Evolutionary conservation across 1,140 invertebrate genomes (phyloP).

Genomic region (Halesus radiatus): DNA sequence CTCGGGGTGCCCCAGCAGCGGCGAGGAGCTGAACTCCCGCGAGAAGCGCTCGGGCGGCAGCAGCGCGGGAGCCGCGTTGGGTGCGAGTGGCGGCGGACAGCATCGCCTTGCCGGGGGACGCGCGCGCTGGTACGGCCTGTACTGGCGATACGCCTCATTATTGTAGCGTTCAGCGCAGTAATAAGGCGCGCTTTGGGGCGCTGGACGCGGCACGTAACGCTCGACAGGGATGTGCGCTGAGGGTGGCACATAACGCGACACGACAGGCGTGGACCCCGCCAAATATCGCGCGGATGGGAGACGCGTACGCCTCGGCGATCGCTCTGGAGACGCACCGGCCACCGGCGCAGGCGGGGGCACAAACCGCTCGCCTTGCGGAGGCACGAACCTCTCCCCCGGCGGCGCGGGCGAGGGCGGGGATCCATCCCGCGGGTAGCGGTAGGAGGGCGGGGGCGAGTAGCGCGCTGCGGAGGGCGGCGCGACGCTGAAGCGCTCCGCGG

Average conservation of each 20-base stretch:
- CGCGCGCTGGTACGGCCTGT: conserved; percentile 66
- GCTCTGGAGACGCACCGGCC: conserved; percentile 71
- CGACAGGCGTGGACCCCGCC: conserved; percentile 39
- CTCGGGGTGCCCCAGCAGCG: conserved; percentile 69
- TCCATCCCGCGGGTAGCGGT: conserved; percentile 62
- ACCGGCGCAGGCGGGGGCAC: conserved; percentile 60
- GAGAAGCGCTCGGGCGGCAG: conserved; percentile 60
- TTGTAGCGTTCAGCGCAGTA: conserved; percentile 67
- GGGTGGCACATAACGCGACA: conserved; percentile 73
- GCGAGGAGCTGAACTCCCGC: conserved; percentile 66
- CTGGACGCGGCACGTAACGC: conserved; percentile 76
- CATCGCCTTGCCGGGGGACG: conserved; percentile 67
- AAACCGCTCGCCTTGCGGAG: conserved; percentile 59
- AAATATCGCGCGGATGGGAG: conserved; percentile 62
- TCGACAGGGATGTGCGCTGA: conserved; percentile 79
- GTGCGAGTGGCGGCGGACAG: conserved; percentile 69
- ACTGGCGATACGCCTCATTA: conserved; percentile 69
- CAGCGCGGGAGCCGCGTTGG: conserved; percentile 68
- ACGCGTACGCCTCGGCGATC: conserved; percentile 64
- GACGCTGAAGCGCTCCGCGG: conserved; percentile 70
- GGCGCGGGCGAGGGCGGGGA: conserved; percentile 72
- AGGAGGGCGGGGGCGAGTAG: conserved; percentile 66
- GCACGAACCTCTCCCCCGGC: conserved; percentile 57
- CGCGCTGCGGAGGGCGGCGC: conserved; percentile 59
- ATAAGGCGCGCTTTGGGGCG: conserved; percentile 69